Percentiles rank a stretch among this genome's conserved stretches.
Evolutionary conservation across 2,797 vertebrate species (phyloP).

Genomic region (Chloroceryle inda): DNA sequence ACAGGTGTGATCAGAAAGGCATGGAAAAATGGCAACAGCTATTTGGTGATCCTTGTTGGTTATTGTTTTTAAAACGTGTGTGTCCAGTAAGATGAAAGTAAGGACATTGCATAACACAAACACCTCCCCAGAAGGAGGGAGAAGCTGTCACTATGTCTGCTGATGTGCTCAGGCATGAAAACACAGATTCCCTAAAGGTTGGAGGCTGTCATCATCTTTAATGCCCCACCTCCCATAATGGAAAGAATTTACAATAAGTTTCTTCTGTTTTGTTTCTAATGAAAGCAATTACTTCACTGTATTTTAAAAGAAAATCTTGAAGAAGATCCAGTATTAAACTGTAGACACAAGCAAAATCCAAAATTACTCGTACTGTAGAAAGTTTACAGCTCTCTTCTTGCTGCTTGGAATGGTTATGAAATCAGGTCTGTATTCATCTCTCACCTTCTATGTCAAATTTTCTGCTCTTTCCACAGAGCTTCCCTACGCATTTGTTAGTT

Average conservation of each 20-base stretch:
- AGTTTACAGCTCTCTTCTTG: background rate
- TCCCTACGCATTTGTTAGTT: background rate
- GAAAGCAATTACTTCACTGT: background rate
- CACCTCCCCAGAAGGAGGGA: background rate
- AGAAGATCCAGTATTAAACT: background rate
- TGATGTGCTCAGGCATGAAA: background rate
- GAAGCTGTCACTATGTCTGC: background rate
- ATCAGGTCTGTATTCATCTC: background rate
- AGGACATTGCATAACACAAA: background rate
- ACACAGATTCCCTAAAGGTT: background rate
- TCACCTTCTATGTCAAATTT: constrained; percentile 3
- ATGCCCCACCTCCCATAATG: background rate
- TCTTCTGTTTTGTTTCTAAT: background rate
- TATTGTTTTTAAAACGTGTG: background rate
- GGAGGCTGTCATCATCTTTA: background rate
- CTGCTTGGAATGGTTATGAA: background rate
- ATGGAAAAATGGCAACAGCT: background rate
- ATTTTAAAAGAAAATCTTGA: constrained; percentile 12
- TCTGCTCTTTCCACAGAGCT: constrained; percentile 11
- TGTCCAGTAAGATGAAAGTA: background rate
- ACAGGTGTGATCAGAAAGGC: background rate
- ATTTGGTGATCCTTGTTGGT: background rate
- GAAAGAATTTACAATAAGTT: background rate
- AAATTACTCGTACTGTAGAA: background rate
- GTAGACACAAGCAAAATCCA: background rate